Percentiles rank a stretch among this genome's conserved stretches.
These are phyloP conservation scores for Bombus huntii DNA, from an alignment of 1,140 invertebrate genomes.

Conservation along the genomic window DNA sequence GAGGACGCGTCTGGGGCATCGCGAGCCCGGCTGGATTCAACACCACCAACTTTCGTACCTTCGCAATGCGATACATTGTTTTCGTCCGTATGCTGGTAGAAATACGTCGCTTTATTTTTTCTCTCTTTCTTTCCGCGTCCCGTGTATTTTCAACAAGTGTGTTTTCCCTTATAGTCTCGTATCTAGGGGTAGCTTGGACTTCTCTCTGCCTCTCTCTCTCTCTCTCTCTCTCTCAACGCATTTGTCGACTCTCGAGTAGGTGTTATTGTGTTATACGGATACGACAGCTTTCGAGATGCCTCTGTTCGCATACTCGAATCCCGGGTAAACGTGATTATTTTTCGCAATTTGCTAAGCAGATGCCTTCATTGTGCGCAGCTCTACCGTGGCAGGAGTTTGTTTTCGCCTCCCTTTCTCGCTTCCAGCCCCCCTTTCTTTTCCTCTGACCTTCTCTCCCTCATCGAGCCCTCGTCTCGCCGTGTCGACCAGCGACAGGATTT, in stretches of 20 bases:
- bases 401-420: slow-evolving; percentile 43
- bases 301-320: slow-evolving; percentile 43
- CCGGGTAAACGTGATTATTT: slow-evolving; percentile 79
- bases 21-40: background rate
- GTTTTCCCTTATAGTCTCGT: slow-evolving; percentile 18
- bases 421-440: slow-evolving; percentile 39
- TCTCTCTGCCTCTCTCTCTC: background rate
- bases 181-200: slow-evolving; percentile 6
- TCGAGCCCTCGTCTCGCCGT: slow-evolving; percentile 32
- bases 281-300: slow-evolving; percentile 40
- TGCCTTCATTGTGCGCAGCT: slow-evolving; percentile 69
- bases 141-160: slow-evolving; percentile 26
- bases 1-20: too few relatives aligned
- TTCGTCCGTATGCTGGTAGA: slow-evolving; percentile 1
- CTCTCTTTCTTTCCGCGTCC: background rate
- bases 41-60: slow-evolving; percentile 22
- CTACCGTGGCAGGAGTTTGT: slow-evolving; percentile 57
- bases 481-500: slow-evolving; percentile 43
- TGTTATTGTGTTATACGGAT: slow-evolving; percentile 64
- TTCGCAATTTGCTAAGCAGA: slow-evolving; percentile 78
- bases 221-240: background rate
- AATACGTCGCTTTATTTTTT: slow-evolving; percentile 53
- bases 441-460: slow-evolving; percentile 24
- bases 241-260: slow-evolving; percentile 59
- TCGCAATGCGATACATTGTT: slow-evolving; percentile 51